Conservation (phyloP, 2,113 vertebrate species). For the Periophthalmodon schlosseri region DNA sequence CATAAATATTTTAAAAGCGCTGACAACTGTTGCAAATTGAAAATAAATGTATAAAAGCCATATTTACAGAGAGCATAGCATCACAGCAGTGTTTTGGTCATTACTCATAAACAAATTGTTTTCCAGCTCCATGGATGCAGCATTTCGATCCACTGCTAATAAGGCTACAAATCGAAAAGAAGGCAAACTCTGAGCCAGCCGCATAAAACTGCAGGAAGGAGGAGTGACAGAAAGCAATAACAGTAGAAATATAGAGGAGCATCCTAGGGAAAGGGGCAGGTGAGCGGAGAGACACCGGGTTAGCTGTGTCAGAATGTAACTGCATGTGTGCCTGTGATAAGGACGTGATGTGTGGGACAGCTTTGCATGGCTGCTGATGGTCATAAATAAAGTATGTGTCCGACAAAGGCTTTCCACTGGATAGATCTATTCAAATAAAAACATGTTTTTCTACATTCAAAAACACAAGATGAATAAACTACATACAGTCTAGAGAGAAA, state of each 20-base stretch:
- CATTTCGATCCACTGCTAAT: neutral
- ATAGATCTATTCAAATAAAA: constrained; percentile 5
- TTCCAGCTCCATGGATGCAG: neutral
- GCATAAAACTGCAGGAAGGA: constrained; percentile 2
- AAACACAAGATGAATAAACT: neutral
- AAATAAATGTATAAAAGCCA: neutral
- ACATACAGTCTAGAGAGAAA: neutral
- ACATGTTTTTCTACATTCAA: constrained; percentile 9
- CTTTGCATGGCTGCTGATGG: constrained; percentile 27
- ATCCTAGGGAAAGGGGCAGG: neutral
- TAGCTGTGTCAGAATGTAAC: constrained; percentile 8
- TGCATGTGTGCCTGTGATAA: constrained; percentile 18
- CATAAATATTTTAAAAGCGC: neutral
- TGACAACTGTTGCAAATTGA: neutral
- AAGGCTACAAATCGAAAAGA: neutral
- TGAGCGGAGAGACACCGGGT: constrained; percentile 9
- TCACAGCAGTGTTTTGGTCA: neutral
- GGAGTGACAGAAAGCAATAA: constrained; percentile 3
- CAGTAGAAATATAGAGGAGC: constrained; percentile 15
- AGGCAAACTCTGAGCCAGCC: neutral
- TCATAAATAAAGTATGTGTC: constrained; percentile 57
- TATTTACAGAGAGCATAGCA: neutral
- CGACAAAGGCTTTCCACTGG: constrained; percentile 18
- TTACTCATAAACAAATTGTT: neutral
- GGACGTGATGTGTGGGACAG: constrained; percentile 26